These are phyloP conservation scores for Oeneis ivallda DNA, from an alignment of 2,888 invertebrate species.

Conservation along the genomic window DNA sequence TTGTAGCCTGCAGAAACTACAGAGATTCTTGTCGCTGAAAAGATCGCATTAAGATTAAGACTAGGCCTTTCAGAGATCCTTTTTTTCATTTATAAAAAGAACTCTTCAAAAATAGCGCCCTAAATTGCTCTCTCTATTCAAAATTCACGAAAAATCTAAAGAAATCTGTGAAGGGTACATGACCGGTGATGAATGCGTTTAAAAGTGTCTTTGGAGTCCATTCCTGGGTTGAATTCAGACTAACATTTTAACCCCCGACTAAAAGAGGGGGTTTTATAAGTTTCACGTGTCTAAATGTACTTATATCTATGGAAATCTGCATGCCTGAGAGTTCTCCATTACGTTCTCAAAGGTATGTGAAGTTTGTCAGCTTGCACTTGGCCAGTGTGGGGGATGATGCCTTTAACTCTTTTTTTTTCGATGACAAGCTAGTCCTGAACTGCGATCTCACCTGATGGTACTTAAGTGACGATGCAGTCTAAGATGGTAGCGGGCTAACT, in stretches of 20 bases:
- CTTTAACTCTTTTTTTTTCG: too few relatives aligned
- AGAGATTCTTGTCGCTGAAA: not conserved
- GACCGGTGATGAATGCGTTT: not conserved
- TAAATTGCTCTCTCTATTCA: slow-evolving; percentile 5
- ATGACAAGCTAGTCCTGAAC: too few relatives aligned
- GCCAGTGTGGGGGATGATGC: too few relatives aligned
- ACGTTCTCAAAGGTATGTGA: too few relatives aligned
- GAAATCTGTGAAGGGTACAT: not conserved
- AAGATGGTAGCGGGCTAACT: too few relatives aligned
- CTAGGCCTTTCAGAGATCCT: not conserved
- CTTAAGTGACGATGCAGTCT: too few relatives aligned
- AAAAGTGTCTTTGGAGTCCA: not conserved
- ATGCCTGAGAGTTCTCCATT: too few relatives aligned
- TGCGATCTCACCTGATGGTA: too few relatives aligned
- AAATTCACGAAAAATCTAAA: slow-evolving; percentile 3
- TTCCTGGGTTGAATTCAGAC: not conserved
- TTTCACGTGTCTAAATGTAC: too few relatives aligned
- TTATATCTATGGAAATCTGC: too few relatives aligned
- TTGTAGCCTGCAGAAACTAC: slow-evolving; percentile 15
- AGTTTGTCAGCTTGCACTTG: too few relatives aligned
- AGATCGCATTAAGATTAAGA: slow-evolving; percentile 13
- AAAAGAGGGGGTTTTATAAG: too few relatives aligned
- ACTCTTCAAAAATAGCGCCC: slow-evolving; percentile 5
- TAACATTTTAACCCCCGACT: not conserved
- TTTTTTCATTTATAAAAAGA: not conserved